Conservation (phyloP, 2,797 vertebrate species). For the Megaceryle alcyon region DNA sequence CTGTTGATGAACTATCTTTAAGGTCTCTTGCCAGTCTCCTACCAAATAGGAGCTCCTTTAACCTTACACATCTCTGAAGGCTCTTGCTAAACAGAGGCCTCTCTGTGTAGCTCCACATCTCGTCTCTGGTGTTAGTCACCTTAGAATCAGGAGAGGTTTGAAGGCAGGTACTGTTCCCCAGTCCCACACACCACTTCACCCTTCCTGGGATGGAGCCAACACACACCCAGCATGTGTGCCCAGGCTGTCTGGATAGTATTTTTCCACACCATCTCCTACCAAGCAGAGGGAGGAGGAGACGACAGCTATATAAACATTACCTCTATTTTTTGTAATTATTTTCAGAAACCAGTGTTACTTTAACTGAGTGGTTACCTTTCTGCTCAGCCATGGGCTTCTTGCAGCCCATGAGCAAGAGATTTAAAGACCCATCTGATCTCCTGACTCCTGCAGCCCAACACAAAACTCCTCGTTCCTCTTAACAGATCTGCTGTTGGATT, state of each 20-base stretch:
- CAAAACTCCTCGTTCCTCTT: neutral
- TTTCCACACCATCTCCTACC: neutral
- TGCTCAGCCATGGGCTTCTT: neutral
- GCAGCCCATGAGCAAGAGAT: neutral
- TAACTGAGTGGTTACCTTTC: neutral
- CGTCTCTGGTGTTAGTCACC: neutral
- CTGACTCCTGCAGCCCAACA: neutral
- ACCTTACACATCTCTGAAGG: neutral
- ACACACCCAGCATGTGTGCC: accelerated
- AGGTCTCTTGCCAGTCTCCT: neutral
- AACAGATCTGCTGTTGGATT: neutral
- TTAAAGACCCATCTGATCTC: neutral
- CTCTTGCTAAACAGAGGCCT: neutral
- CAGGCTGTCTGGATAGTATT: neutral
- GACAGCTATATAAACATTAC: neutral
- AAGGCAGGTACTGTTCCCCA: conserved; percentile 28
- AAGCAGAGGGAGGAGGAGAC: neutral
- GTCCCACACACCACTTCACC: neutral
- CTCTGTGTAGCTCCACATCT: neutral
- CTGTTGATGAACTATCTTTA: accelerated
- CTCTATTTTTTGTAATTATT: neutral
- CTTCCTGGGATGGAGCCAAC: neutral
- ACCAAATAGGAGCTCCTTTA: neutral
- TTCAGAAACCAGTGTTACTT: neutral
- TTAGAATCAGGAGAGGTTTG: neutral